These are phyloP conservation scores for Parotia lawesii DNA, from an alignment of 2,113 vertebrate species.

Conservation along the genomic window DNA sequence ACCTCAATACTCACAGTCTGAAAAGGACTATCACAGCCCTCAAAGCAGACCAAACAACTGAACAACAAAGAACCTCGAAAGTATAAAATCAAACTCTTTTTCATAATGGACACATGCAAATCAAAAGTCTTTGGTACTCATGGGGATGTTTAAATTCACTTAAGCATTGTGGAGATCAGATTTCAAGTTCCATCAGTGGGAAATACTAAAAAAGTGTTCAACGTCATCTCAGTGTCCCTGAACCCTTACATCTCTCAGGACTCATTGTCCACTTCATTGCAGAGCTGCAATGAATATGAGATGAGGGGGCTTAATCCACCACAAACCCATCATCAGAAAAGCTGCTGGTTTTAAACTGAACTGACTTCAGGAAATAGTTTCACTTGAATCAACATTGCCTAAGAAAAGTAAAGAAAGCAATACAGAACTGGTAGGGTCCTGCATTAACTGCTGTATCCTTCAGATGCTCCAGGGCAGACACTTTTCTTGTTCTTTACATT, in stretches of 20 bases:
- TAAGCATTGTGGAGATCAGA: background rate
- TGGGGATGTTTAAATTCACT: background rate
- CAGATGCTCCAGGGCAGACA: background rate
- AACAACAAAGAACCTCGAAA: background rate
- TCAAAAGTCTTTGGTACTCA: background rate
- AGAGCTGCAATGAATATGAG: background rate
- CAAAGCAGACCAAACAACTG: background rate
- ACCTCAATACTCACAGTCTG: conserved; percentile 29
- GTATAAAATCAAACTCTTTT: background rate
- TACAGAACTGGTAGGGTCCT: background rate
- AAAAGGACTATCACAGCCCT: conserved; percentile 5
- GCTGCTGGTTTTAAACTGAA: background rate
- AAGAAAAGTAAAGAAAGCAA: background rate
- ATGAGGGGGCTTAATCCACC: background rate
- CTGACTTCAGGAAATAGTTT: background rate
- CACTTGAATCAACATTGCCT: background rate
- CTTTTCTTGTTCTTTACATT: background rate
- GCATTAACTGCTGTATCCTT: background rate
- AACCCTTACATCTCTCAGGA: background rate
- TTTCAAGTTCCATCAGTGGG: background rate
- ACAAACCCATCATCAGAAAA: background rate
- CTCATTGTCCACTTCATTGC: background rate
- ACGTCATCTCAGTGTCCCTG: background rate
- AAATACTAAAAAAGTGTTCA: background rate
- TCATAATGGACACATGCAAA: background rate